These are phyloP conservation scores for Pomatorhinus ruficollis DNA, from an alignment of 2,113 vertebrate species.

Conservation along the genomic window DNA sequence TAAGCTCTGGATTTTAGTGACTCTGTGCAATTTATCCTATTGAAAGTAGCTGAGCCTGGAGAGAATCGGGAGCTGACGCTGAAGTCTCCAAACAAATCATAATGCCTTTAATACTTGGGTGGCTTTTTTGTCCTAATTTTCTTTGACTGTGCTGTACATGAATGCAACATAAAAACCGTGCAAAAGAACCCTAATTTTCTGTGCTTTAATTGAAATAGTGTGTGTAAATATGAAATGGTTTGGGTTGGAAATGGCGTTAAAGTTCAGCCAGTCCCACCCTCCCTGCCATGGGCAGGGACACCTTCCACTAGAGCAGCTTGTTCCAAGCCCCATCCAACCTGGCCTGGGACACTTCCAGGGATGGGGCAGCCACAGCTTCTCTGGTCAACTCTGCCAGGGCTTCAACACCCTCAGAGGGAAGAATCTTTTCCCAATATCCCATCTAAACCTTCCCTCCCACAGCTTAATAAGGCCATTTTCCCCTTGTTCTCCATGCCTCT, in stretches of 20 bases:
- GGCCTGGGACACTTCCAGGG: not conserved
- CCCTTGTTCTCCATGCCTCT: not conserved
- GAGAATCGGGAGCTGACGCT: not conserved
- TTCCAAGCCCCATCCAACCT: accelerated
- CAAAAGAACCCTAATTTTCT: accelerated
- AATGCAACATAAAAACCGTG: not conserved
- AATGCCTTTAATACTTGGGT: not conserved
- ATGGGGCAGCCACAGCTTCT: not conserved
- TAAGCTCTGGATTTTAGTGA: slow-evolving; percentile 7
- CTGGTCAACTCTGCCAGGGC: not conserved
- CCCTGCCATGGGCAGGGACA: not conserved
- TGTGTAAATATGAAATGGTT: not conserved
- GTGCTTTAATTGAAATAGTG: not conserved
- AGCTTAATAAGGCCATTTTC: not conserved
- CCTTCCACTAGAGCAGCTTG: accelerated
- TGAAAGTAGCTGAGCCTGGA: slow-evolving; percentile 25
- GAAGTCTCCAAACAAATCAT: not conserved
- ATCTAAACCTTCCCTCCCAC: not conserved
- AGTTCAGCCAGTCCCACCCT: not conserved
- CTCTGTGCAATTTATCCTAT: not conserved
- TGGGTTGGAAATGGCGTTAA: not conserved
- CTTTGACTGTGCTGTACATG: not conserved
- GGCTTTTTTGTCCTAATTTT: not conserved
- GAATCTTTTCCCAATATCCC: not conserved
- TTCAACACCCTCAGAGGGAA: accelerated